Evolutionary conservation across 2,888 invertebrate species (phyloP), one percentile per base, ranked within the genome.

Genomic region (Andrena marginata): DNA sequence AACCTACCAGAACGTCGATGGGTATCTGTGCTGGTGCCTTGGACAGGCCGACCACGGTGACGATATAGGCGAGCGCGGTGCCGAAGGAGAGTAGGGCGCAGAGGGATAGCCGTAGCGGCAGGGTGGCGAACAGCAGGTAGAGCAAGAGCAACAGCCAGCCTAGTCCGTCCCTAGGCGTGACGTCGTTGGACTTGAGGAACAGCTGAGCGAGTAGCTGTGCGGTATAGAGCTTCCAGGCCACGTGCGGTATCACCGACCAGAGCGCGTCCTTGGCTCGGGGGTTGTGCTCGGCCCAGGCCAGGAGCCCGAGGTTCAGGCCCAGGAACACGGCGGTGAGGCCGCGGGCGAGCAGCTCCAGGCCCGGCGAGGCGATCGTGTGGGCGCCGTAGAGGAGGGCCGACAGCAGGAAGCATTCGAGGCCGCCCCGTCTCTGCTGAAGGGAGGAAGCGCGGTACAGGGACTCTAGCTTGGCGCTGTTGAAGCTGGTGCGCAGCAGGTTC

Each of bases 71-170:
- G 35, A 95, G 94, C 86, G 96, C 96, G 16, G 96, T 96, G 75
- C 95, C 95, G 26, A 96, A 89, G 64, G 96, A 96, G 80, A 96
- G 94, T 65, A 96, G 94, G 56, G 95, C 95, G 89, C 96, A 96
- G 83, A 95, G 96, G 60, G 96, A 94, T 56, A 97, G 93, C 73
- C 97, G 95, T 77, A 97, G 94, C 0, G 97, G 97, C 87, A 97
- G 94, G 20, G 97, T 96, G 74, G 97, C 96, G 93, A 97, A 97
- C 67, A 97, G 95, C 67, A 97, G 94, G 92, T 97, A 97, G 90
- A 96, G 96, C 89, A 97, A 94, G 67, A 97, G 94, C 80, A 97
- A 94, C 33, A 96, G 95, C 97, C 97, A 97, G 42, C 96, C 97
- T 23, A 97, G 95, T 74, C 96, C 95, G 91, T 97, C 96, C 80